Evolutionary conservation across 2,888 invertebrate species (phyloP).

Genomic region (Cynaeus angustus): DNA sequence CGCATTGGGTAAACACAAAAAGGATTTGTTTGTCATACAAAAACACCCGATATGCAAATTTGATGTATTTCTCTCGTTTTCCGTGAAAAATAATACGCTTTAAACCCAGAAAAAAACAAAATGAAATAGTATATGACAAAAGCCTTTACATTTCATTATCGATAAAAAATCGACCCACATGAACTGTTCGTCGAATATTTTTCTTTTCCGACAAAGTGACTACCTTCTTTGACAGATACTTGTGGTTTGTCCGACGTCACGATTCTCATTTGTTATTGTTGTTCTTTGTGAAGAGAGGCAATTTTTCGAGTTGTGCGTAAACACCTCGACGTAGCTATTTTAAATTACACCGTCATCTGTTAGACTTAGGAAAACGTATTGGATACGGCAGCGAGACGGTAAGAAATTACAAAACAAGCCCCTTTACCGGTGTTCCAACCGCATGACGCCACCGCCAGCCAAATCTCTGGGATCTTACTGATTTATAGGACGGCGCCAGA

Average conservation of each 20-base stretch:
- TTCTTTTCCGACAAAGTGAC: background rate
- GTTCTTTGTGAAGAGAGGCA: slow-evolving; percentile 18
- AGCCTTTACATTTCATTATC: too few species aligned
- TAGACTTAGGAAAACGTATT: slow-evolving; percentile 37
- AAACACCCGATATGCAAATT: background rate
- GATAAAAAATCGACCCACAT: too few species aligned
- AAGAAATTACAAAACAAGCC: slow-evolving; percentile 40
- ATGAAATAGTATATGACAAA: too few species aligned
- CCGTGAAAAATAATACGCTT: background rate
- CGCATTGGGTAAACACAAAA: too few species aligned
- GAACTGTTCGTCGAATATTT: too few species aligned
- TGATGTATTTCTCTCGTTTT: too few species aligned
- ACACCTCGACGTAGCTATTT: slow-evolving; percentile 20
- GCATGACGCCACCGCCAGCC: slow-evolving; percentile 38
- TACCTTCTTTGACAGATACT: background rate
- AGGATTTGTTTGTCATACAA: background rate
- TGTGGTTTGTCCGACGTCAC: background rate
- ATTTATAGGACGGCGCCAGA: slow-evolving; percentile 41
- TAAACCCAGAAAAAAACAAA: too few species aligned
- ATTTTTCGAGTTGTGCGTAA: slow-evolving; percentile 23
- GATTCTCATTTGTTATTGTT: slow-evolving; percentile 18
- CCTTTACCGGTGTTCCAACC: slow-evolving; percentile 32
- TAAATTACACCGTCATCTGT: slow-evolving; percentile 37
- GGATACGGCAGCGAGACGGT: slow-evolving; percentile 30
- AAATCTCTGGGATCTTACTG: slow-evolving; percentile 42